Conservation (phyloP, 2,113 vertebrate species). For the Haemorhous mexicanus region DNA sequence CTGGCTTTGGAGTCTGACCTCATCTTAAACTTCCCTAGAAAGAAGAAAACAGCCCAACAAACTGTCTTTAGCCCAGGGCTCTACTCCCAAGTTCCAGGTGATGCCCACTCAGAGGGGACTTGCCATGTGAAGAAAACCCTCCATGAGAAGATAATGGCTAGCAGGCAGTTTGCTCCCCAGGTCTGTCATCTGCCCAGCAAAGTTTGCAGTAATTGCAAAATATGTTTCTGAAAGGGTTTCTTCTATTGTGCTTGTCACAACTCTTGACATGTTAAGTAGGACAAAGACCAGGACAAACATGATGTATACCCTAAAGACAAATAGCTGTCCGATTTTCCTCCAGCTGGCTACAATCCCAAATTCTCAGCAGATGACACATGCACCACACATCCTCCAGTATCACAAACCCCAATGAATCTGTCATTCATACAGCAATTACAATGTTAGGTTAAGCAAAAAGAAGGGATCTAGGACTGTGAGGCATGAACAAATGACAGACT, state of each 20-base stretch:
- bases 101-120: not conserved
- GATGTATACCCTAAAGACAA: not conserved
- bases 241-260: conserved; percentile 21
- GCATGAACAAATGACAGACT: conserved; percentile 7
- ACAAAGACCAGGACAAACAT: conserved; percentile 15
- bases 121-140: not conserved
- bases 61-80: not conserved
- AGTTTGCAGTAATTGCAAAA: conserved; percentile 11
- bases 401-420: not conserved
- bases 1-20: not conserved
- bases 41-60: not conserved
- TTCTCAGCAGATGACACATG: not conserved
- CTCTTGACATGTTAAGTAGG: not conserved
- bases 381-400: not conserved
- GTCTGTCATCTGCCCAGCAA: not conserved
- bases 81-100: not conserved
- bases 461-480: not conserved
- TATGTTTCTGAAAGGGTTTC: not conserved
- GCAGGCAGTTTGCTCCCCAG: not conserved
- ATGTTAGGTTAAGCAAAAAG: not conserved
- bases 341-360: not conserved
- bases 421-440: not conserved
- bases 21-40: not conserved
- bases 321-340: not conserved
- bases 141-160: not conserved